These are phyloP conservation scores for Heloderma charlesbogerti DNA, from an alignment of 2,113 vertebrate species.

Conservation along the genomic window DNA sequence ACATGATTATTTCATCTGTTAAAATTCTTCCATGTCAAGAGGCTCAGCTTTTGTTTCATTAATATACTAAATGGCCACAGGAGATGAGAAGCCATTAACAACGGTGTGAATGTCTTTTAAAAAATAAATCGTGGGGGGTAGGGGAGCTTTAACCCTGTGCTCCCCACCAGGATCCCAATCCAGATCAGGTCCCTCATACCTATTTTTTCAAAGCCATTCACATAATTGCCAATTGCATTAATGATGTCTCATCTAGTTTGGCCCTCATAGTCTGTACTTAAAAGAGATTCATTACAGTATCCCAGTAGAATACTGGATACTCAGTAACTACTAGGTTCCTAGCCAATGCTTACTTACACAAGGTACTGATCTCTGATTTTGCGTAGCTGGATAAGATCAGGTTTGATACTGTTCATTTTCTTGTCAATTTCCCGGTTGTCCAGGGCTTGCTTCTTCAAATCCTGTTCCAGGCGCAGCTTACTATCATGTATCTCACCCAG, in stretches of 20 bases:
- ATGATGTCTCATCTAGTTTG: neutral
- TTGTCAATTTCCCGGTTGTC: conserved; percentile 96
- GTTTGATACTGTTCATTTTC: conserved; percentile 95
- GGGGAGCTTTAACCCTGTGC: neutral
- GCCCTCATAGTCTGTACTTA: neutral
- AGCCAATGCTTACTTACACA: conserved; percentile 82
- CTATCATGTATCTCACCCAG: conserved; percentile 95
- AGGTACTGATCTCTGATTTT: conserved; percentile 97
- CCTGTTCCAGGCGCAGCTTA: conserved; percentile 92
- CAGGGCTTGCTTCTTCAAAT: conserved; percentile 93
- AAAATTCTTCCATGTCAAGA: conserved; percentile 20
- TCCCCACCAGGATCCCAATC: neutral
- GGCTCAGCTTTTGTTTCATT: neutral
- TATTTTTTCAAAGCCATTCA: neutral
- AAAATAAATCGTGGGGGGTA: neutral
- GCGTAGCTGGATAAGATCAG: conserved; percentile 93
- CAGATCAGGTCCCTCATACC: neutral
- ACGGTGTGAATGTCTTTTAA: neutral
- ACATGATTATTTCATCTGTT: neutral
- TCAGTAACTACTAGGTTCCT: conserved; percentile 19
- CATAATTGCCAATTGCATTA: neutral
- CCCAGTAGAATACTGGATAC: neutral
- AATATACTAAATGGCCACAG: neutral
- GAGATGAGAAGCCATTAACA: neutral
- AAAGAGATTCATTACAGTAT: neutral